Conservation (phyloP, 1,140 invertebrate species). For the Drosophila lini region DNA sequence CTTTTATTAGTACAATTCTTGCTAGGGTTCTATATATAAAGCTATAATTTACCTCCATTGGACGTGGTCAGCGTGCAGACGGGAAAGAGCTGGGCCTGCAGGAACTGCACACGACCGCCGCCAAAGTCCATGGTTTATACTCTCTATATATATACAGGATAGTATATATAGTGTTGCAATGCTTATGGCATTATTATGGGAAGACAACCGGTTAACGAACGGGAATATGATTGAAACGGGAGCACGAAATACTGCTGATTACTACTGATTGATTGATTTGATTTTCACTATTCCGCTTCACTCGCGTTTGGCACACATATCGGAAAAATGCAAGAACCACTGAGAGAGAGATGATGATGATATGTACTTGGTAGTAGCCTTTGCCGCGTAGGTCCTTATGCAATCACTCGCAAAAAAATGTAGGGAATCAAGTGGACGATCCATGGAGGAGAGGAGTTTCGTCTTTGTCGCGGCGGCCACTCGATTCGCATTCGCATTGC, state of each 20-base stretch:
- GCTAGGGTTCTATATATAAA: not conserved
- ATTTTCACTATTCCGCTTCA: constrained; percentile 38
- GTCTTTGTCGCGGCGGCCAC: constrained; percentile 7
- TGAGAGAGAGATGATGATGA: constrained; percentile 15
- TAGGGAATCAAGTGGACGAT: constrained; percentile 1
- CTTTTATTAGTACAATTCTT: too few relatives aligned
- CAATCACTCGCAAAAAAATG: constrained; percentile 16
- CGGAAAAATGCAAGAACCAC: constrained; percentile 41
- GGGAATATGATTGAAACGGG: constrained; percentile 11
- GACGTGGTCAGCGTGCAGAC: constrained; percentile 80
- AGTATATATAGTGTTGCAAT: constrained; percentile 9
- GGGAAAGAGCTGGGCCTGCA: constrained; percentile 86
- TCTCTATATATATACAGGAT: not conserved
- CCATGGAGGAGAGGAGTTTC: not conserved
- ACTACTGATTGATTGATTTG: constrained; percentile 20
- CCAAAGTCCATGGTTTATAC: constrained; percentile 56
- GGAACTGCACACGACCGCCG: constrained; percentile 84
- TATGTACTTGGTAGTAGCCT: not conserved
- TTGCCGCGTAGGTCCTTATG: constrained; percentile 20
- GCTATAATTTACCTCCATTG: constrained; percentile 69
- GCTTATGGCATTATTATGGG: constrained; percentile 31
- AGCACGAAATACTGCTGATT: constrained; percentile 14
- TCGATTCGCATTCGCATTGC: constrained; percentile 47
- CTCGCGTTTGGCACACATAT: constrained; percentile 41
- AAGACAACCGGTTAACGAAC: not conserved